A percentile compares a stretch with the other conserved stretches of the same genome.
Conservation (phyloP, 2,797 vertebrate genomes). For the Scleropages formosus region DNA sequence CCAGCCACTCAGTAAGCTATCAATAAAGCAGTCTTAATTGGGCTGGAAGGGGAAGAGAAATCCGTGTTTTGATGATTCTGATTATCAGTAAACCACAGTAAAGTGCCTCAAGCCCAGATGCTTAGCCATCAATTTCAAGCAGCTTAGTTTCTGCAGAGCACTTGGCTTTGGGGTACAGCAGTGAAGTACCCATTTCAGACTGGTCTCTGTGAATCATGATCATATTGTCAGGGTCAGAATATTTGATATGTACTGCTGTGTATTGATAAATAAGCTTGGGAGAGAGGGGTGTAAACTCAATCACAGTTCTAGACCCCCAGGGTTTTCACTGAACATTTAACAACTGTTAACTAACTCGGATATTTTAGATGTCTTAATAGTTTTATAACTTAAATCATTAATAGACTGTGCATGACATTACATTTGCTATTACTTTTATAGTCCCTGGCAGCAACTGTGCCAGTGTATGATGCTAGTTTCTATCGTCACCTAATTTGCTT, state of each 20-base stretch:
- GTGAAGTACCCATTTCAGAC: slow-evolving; percentile 6
- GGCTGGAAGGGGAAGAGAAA: not conserved
- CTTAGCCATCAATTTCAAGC: slow-evolving; percentile 10
- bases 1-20: not conserved
- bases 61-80: not conserved
- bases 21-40: not conserved
- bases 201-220: not conserved
- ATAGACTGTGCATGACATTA: too few relatives aligned
- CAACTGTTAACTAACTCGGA: too few relatives aligned
- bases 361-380: too few relatives aligned
- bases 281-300: not conserved
- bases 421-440: too few relatives aligned
- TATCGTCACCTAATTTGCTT: too few relatives aligned
- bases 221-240: too few relatives aligned
- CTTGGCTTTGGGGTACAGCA: not conserved
- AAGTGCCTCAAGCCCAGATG: not conserved
- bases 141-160: not conserved
- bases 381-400: too few relatives aligned
- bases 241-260: not conserved
- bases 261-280: not conserved
- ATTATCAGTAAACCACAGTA: not conserved
- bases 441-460: too few relatives aligned
- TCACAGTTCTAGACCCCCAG: not conserved
- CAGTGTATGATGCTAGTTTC: too few relatives aligned
- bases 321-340: too few relatives aligned